Conservation (phyloP, 2,797 vertebrate species). For the Macropodus opercularis region DNA sequence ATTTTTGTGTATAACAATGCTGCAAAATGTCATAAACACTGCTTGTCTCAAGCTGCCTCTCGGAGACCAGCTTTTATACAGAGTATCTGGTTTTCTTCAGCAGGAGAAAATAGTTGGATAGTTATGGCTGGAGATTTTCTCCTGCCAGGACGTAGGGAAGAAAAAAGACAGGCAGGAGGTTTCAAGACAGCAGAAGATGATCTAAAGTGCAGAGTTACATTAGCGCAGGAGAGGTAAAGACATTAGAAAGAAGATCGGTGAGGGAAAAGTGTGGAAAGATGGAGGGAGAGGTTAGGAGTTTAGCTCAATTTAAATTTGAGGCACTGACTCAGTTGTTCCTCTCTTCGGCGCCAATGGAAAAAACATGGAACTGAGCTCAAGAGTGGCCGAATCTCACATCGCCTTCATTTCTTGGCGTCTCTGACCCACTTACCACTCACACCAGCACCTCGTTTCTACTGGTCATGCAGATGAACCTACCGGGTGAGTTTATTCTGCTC, state of each 20-base stretch:
- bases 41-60: conserved; percentile 14
- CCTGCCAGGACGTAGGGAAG: background rate
- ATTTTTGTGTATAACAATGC: conserved; percentile 9
- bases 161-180: conserved; percentile 8
- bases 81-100: conserved; percentile 17
- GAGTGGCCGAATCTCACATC: conserved; percentile 64
- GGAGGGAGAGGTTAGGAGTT: conserved; percentile 48
- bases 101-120: background rate
- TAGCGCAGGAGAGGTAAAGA: conserved; percentile 60
- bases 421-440: conserved; percentile 70
- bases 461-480: conserved; percentile 15
- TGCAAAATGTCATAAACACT: conserved; percentile 36
- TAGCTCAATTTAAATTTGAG: conserved; percentile 66
- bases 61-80: conserved; percentile 1
- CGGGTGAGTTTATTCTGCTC: background rate
- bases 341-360: conserved; percentile 80
- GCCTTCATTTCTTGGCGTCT: conserved; percentile 60
- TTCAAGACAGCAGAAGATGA: conserved; percentile 36
- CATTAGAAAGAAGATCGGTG: conserved; percentile 48
- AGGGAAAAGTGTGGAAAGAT: conserved; percentile 33
- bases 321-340: conserved; percentile 84
- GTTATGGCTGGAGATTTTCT: background rate
- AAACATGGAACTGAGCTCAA: conserved; percentile 71
- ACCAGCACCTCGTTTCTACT: conserved; percentile 20
- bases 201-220: conserved; percentile 55